Evolutionary conservation across 2,113 vertebrate genomes (phyloP), one percentile per base, ranked within the genome.

Genomic region (Bufo gargarizans): DNA sequence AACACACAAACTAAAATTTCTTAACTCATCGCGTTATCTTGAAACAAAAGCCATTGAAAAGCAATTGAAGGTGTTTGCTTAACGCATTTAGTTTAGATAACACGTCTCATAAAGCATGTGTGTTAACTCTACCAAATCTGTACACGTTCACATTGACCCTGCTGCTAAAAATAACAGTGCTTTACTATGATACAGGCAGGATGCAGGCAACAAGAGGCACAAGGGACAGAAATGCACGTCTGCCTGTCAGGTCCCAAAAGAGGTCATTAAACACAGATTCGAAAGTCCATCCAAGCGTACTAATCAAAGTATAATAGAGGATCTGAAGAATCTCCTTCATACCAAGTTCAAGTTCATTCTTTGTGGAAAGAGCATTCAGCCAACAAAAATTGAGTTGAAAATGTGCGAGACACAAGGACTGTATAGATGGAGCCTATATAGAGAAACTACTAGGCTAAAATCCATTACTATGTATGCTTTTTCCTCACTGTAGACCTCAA

Each of bases 141-240:
- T 33, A 33, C 55, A 47, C 63, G 45, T 67, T 47, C 67, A 19
- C 53, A n/a, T 67, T 88, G 86, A 88, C 86, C 86, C 55, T 13
- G 22, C 77, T 72, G 14, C 86, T 87, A 87, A 87, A 87, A 80
- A 87, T 87, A 87, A 81, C 69, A 67, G 55, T 11, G 33, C 61
- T 79, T 72, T 22, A 47, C 22, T 81, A 14, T 72, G 16, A 69
- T 81, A 71, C 50, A 69, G 50, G 16, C 20, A 61, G 17, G 74
- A 81, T 74, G 67, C 65, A 22, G 59, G 80, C 17, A 59, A 43
- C 53, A 76, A 76, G 17, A 49, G 53, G 12, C 77, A 80, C 77
- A 43, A 80, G 77, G 77, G 77, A 58, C 65, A n/a, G 6, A 17
- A 22, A 77, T 61, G 22, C 17, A 61, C 80, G 53, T 83, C 61